A percentile compares a stretch with the other conserved stretches of the same genome.
Evolutionary conservation across 1,140 invertebrate species (phyloP).

Genomic region (Zaprionus nigranus): DNA sequence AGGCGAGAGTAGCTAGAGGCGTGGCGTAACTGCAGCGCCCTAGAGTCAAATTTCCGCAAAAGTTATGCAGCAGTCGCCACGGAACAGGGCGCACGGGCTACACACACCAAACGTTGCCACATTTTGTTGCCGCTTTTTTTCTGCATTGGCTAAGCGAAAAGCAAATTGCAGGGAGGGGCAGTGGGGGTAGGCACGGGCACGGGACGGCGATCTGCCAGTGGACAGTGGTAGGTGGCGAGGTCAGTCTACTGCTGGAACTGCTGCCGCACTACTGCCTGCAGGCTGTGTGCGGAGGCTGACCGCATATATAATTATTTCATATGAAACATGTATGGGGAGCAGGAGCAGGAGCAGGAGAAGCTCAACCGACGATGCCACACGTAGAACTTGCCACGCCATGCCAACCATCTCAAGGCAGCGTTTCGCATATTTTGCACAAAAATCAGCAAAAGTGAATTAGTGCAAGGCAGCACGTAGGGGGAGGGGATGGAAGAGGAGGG

Average conservation of each 20-base stretch:
- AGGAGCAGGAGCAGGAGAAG: background rate
- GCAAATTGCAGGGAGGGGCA: slow-evolving; percentile 37
- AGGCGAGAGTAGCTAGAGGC: slow-evolving; percentile 6
- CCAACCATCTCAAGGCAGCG: slow-evolving; percentile 50
- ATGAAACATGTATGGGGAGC: slow-evolving; percentile 71
- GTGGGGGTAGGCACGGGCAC: too few species aligned
- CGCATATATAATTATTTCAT: slow-evolving; percentile 82
- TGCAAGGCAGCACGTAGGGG: slow-evolving; percentile 22
- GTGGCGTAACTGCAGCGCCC: slow-evolving; percentile 40
- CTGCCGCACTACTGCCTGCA: slow-evolving; percentile 72
- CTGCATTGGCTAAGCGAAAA: slow-evolving; percentile 41
- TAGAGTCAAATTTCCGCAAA: slow-evolving; percentile 72
- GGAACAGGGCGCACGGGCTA: slow-evolving; percentile 42
- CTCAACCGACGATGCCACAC: background rate
- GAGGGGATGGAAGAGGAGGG: background rate
- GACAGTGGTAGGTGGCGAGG: background rate
- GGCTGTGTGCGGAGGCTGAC: slow-evolving; percentile 54
- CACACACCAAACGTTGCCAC: slow-evolving; percentile 56
- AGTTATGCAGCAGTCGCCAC: slow-evolving; percentile 73
- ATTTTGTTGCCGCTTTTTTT: slow-evolving; percentile 54
- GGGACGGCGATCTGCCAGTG: background rate
- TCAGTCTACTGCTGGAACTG: slow-evolving; percentile 9
- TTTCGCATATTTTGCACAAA: slow-evolving; percentile 64
- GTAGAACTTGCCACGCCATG: slow-evolving; percentile 9
- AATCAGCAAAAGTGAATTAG: slow-evolving; percentile 80